A percentile compares a stretch with the other conserved stretches of the same genome.
These are phyloP conservation scores for Orchestia grillus DNA, from an alignment of 1,140 invertebrate genomes.

Conservation along the genomic window DNA sequence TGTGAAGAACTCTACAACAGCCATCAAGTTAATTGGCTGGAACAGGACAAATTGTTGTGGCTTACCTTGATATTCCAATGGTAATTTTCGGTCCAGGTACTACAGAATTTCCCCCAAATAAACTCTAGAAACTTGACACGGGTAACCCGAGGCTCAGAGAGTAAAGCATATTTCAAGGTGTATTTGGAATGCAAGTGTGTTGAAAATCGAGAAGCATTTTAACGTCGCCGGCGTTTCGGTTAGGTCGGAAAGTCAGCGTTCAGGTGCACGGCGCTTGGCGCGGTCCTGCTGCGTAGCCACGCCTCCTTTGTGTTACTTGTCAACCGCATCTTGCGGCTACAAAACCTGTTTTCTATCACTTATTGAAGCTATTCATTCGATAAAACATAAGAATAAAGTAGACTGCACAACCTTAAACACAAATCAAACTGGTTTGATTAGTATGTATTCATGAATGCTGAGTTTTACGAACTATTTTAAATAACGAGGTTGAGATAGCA, in stretches of 20 bases:
- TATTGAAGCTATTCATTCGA: neutral
- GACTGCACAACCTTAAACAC: neutral
- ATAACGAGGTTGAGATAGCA: slow-evolving; percentile 27
- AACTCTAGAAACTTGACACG: too few relatives aligned
- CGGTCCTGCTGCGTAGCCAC: slow-evolving; percentile 38
- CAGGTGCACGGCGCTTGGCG: neutral
- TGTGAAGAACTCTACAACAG: too few relatives aligned
- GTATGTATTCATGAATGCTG: neutral
- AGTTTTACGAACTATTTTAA: neutral
- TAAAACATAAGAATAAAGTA: neutral
- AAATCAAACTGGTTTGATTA: neutral
- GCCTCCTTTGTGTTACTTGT: slow-evolving; percentile 45
- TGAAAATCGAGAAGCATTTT: neutral
- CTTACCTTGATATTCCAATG: too few relatives aligned
- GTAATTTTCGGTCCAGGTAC: too few relatives aligned
- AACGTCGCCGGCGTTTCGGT: neutral
- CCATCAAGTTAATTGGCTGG: too few relatives aligned
- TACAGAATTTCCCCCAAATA: too few relatives aligned
- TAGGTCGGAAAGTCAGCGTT: neutral
- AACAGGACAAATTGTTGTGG: too few relatives aligned
- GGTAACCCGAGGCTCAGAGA: neutral
- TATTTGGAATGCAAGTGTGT: neutral
- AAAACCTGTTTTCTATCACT: neutral
- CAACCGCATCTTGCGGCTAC: neutral
- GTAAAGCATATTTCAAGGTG: neutral